phyloP scores from a whole-genome alignment of 1,140 invertebrate genomes.

The Ceratitis capitata region DNA sequence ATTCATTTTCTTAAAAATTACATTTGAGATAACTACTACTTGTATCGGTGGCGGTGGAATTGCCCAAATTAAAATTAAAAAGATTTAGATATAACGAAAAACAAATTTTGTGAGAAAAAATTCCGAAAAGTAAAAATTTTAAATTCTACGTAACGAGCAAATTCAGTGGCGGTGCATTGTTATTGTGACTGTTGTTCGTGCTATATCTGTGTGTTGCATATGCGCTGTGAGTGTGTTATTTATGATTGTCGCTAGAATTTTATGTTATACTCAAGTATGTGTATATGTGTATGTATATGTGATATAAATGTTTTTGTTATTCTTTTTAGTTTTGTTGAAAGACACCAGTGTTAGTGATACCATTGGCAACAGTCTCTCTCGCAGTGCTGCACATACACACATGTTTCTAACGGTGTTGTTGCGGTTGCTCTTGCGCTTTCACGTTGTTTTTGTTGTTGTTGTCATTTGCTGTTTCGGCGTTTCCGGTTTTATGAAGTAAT shows the following conservation, averaged over 20 bases:
- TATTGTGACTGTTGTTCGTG: not conserved
- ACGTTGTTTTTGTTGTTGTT: not conserved
- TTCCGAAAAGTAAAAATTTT: no score
- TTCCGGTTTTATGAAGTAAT: slow-evolving; percentile 65
- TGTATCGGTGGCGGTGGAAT: no score
- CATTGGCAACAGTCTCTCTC: no score
- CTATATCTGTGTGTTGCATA: no score
- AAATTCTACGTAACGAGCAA: not conserved
- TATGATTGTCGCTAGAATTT: not conserved
- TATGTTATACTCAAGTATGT: not conserved
- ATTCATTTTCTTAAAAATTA: no score
- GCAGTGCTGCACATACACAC: no score
- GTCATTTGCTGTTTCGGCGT: slow-evolving; percentile 63
- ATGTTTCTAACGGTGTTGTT: not conserved
- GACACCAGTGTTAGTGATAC: not conserved
- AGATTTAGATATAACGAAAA: no score
- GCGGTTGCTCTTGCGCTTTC: not conserved
- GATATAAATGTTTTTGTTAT: not conserved
- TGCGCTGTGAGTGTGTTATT: not conserved
- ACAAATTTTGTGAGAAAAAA: no score
- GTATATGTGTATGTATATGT: not conserved
- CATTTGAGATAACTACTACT: no score
- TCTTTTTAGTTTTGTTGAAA: not conserved
- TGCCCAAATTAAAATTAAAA: no score
- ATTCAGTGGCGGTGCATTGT: not conserved